Evolutionary conservation across 1,140 invertebrate species (phyloP).

Genomic region (Sycophaga agraensis): DNA sequence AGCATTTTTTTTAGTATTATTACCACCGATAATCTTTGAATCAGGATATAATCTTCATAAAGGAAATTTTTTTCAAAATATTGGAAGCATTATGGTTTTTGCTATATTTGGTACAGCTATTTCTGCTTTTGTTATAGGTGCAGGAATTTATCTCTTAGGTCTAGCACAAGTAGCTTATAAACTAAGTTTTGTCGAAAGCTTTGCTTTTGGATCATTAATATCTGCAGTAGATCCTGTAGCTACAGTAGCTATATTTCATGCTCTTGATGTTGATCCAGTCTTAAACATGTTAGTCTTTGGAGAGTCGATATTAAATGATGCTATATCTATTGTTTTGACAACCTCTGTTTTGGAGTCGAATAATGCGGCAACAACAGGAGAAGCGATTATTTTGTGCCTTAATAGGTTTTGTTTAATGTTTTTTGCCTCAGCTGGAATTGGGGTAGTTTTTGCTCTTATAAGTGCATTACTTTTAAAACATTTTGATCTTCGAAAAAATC

Average conservation of each 20-base stretch:
- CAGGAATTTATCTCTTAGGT: conserved; percentile 92
- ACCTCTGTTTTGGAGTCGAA: conserved; percentile 82
- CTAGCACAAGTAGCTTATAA: conserved; percentile 86
- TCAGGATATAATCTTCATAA: conserved; percentile 98
- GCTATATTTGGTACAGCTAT: conserved; percentile 96
- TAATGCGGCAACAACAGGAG: conserved; percentile 69
- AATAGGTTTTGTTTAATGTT: conserved; percentile 96
- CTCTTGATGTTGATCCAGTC: conserved; percentile 91
- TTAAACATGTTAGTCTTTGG: conserved; percentile 99
- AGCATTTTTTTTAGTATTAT: conserved; percentile 92
- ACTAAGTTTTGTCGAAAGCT: conserved; percentile 92
- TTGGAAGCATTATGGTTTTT: conserved; percentile 92
- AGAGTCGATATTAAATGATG: conserved; percentile 97
- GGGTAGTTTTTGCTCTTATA: conserved; percentile 91
- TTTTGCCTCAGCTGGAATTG: conserved; percentile 96
- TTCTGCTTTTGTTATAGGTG: conserved; percentile 91
- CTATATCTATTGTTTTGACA: conserved; percentile 95
- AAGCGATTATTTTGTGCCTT: conserved; percentile 87
- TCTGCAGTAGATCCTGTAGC: conserved; percentile 99
- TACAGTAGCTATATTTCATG: conserved; percentile 97
- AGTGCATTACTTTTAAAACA: conserved; percentile 95
- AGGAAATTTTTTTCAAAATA: conserved; percentile 98
- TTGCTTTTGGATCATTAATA: conserved; percentile 97
- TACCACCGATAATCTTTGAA: conserved; percentile 99
- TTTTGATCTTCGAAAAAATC: conserved; percentile 95